A percentile compares a stretch with the other conserved stretches of the same genome.
phyloP scores from a whole-genome alignment of 2,888 invertebrate genomes.

The Drosophila mettleri region DNA sequence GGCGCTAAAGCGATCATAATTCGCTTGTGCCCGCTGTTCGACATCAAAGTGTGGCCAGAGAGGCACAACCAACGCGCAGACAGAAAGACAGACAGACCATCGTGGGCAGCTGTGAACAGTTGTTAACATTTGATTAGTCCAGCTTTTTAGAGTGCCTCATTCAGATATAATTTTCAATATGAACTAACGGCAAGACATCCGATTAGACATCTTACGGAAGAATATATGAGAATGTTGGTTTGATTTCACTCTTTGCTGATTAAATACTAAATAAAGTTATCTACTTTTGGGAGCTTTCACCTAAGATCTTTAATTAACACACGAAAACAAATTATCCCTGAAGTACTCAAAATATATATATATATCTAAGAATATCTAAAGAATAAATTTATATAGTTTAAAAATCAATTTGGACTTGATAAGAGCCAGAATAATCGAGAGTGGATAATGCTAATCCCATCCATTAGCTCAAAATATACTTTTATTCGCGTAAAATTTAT shows the following conservation, averaged over 20 bases:
- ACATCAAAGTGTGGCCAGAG: constrained; percentile 34
- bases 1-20: constrained; percentile 70
- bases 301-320: neutral
- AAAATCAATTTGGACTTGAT: neutral
- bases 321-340: too few relatives aligned
- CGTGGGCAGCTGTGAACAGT: neutral
- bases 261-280: neutral
- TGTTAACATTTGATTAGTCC: neutral
- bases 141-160: constrained; percentile 1
- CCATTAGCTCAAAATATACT: neutral
- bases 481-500: too few relatives aligned
- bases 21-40: constrained; percentile 32
- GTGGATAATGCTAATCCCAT: neutral
- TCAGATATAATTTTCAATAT: constrained; percentile 7
- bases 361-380: neutral
- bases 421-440: neutral
- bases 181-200: constrained; percentile 1
- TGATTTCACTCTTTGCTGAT: neutral
- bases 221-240: neutral
- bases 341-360: too few relatives aligned
- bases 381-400: neutral
- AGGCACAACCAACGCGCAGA: neutral
- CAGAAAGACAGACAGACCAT: neutral
- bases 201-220: neutral
- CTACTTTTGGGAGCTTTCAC: neutral